phyloP scores from a whole-genome alignment of 2,797 vertebrate species.

The Pristis pectinata region DNA sequence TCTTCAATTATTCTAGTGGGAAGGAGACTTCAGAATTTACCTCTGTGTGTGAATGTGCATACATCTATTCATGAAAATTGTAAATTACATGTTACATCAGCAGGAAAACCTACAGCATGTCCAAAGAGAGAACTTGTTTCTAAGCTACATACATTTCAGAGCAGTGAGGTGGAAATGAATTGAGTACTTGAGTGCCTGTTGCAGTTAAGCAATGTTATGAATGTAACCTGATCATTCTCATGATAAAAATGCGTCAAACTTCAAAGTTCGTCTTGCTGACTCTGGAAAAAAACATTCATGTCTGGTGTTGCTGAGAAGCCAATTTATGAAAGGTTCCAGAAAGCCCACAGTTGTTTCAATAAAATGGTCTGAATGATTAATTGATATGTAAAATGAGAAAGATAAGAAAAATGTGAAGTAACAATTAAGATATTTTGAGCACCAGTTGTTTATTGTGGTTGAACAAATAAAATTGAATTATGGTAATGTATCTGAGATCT shows the following conservation, averaged over 20 bases:
- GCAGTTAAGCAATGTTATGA: not conserved
- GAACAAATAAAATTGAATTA: not conserved
- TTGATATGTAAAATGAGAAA: not conserved
- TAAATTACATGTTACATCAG: not conserved
- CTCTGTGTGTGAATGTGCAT: not conserved
- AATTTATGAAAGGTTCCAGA: not conserved
- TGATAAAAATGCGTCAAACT: not conserved
- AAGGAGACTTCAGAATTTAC: not conserved
- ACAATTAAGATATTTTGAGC: not conserved
- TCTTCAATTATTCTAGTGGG: not conserved
- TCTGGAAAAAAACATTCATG: not conserved
- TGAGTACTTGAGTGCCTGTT: not conserved
- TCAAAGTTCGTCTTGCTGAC: not conserved
- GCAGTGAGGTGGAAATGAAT: not conserved
- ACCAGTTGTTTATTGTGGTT: not conserved
- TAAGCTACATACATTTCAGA: not conserved
- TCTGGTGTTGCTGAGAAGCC: not conserved
- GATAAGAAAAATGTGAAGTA: not conserved
- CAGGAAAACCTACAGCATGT: not conserved
- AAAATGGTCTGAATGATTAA: not conserved
- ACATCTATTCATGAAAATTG: not conserved
- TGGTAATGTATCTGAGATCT: not conserved
- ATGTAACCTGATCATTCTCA: not conserved
- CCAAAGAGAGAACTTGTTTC: not conserved
- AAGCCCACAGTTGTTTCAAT: not conserved